Percentiles rank a stretch among this genome's conserved stretches.
phyloP scores from a whole-genome alignment of 2,888 invertebrate species.

The Phasia obesa region DNA sequence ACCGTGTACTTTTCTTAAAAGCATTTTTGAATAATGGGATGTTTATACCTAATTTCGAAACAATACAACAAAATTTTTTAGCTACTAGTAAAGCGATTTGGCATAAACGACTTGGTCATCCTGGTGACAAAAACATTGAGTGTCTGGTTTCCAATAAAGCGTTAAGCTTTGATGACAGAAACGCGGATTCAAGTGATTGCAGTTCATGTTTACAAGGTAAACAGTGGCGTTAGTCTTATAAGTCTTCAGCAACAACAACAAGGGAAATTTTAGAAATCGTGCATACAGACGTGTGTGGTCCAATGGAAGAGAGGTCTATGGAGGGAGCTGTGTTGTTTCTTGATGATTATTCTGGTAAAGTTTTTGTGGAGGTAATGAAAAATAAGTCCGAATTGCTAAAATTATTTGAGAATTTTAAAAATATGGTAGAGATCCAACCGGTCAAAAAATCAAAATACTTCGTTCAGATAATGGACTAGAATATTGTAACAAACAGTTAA shows the following conservation, averaged over 20 bases:
- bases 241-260: constrained; percentile 3
- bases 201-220: neutral
- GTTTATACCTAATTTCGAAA: constrained; percentile 1
- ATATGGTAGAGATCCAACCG: no score
- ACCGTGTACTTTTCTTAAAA: neutral
- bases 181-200: neutral
- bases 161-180: neutral
- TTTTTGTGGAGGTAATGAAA: constrained; percentile 25
- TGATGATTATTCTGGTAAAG: constrained; percentile 39
- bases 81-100: neutral
- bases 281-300: constrained; percentile 31
- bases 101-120: constrained; percentile 43
- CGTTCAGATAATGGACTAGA: no score
- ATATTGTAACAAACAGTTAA: no score
- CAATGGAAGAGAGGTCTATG: constrained; percentile 30
- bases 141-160: neutral
- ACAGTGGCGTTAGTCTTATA: constrained; percentile 11
- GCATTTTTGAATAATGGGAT: constrained; percentile 2
- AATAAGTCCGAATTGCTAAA: no score
- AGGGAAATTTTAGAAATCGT: constrained; percentile 13
- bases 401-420: no score
- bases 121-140: constrained; percentile 8
- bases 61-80: neutral
- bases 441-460: no score
- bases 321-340: constrained; percentile 21